phyloP scores from a whole-genome alignment of 1,140 invertebrate genomes.

The Hypsibius dujardini region DNA sequence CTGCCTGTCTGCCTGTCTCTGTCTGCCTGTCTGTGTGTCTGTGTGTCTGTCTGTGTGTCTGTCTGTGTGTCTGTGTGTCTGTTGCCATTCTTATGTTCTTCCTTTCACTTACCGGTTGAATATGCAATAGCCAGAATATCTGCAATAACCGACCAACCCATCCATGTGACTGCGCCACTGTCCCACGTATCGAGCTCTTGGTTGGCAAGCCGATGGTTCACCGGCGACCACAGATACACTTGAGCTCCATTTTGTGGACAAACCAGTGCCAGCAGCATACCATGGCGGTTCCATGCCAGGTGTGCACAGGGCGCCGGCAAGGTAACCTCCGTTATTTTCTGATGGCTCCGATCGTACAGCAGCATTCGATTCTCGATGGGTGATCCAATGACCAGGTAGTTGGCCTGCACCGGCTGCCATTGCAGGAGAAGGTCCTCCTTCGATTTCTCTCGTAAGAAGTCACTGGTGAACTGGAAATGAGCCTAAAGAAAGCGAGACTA shows the following conservation, averaged over 20 bases:
- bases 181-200: background rate
- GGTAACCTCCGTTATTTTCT: background rate
- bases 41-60: too few species aligned
- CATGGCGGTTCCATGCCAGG: constrained; percentile 11
- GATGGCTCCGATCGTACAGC: background rate
- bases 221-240: constrained; percentile 3
- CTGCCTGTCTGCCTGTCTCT: too few species aligned
- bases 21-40: too few species aligned
- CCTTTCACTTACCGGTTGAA: background rate
- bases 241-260: background rate
- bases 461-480: background rate
- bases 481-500: background rate
- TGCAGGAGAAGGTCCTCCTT: background rate
- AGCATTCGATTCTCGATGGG: background rate
- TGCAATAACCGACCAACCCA: background rate
- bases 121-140: background rate
- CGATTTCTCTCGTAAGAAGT: background rate
- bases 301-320: background rate
- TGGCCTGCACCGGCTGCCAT: constrained; percentile 5
- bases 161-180: background rate
- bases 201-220: background rate
- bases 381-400: constrained; percentile 6
- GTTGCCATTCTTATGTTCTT: too few species aligned
- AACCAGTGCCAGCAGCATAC: background rate
- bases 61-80: too few species aligned